phyloP scores from a whole-genome alignment of 2,113 vertebrate genomes.

The Tupaia tana region DNA sequence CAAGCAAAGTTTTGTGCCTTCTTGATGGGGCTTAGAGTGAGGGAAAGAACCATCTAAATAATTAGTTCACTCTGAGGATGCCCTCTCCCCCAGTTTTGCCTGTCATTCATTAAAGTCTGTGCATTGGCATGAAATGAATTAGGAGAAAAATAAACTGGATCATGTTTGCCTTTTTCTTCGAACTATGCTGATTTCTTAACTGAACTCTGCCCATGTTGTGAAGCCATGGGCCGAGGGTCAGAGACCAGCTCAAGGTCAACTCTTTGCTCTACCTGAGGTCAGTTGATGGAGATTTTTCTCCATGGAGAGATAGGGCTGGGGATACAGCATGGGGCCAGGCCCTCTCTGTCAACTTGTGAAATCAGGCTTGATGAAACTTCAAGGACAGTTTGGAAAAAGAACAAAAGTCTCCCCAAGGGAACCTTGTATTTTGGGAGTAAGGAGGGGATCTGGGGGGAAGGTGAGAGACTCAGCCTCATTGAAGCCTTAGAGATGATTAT shows the following conservation, averaged over 20 bases:
- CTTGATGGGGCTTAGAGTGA: not conserved
- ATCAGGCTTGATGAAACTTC: conserved; percentile 48
- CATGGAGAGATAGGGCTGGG: not conserved
- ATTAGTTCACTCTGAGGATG: conserved; percentile 32
- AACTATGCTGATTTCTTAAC: conserved; percentile 77
- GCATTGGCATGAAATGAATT: conserved; percentile 66
- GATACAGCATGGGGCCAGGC: not conserved
- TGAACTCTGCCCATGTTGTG: conserved; percentile 73
- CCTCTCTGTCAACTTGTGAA: conserved; percentile 9
- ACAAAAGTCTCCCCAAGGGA: not conserved
- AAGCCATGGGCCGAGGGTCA: conserved; percentile 61
- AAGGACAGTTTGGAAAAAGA: conserved; percentile 34
- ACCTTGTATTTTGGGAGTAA: not conserved
- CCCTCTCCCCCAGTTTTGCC: not conserved
- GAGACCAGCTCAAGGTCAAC: conserved; percentile 65
- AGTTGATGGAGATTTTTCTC: conserved; percentile 49
- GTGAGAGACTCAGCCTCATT: not conserved
- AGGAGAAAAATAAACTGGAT: conserved; percentile 76
- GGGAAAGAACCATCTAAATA: not conserved
- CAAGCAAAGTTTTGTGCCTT: not conserved
- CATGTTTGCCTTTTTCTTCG: conserved; percentile 72
- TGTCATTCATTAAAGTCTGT: conserved; percentile 2
- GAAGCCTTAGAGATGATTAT: not conserved
- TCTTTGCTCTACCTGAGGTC: conserved; percentile 42
- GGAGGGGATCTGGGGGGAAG: not conserved